Conservation (phyloP, 2,113 vertebrate species). For the Gnathonemus echidnorhynchus region DNA sequence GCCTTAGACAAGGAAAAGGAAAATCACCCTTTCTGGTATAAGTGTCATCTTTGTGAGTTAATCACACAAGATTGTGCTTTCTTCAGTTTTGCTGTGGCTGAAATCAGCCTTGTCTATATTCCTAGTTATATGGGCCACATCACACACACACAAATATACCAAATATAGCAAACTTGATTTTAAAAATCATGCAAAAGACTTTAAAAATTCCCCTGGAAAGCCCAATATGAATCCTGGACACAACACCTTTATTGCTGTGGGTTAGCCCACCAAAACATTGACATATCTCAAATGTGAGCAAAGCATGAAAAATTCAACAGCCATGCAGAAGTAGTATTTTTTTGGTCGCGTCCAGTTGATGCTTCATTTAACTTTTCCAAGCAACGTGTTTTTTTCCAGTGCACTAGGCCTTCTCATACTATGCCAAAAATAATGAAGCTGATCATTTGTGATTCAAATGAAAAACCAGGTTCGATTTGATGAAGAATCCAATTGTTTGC, state of each 20-base stretch:
- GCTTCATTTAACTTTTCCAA: background rate
- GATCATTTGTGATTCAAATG: background rate
- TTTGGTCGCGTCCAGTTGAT: background rate
- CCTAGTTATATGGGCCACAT: background rate
- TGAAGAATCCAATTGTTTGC: background rate
- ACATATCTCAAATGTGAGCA: background rate
- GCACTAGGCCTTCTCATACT: background rate
- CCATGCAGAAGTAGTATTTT: background rate
- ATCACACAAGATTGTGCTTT: background rate
- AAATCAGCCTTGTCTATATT: background rate
- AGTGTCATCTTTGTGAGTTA: background rate
- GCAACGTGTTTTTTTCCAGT: background rate
- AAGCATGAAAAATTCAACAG: background rate
- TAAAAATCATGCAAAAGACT: background rate
- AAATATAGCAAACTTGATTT: background rate
- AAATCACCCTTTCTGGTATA: background rate
- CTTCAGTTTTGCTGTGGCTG: background rate
- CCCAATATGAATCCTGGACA: background rate
- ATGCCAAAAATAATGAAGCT: background rate
- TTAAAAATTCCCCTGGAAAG: background rate
- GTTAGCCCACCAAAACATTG: background rate
- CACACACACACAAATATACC: background rate
- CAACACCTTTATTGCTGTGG: background rate
- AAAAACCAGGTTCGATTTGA: background rate
- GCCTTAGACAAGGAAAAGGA: background rate